Percentiles rank a stretch among this genome's conserved stretches.
Conservation (phyloP, 2,797 vertebrate genomes). For the Tadarida brasiliensis region DNA sequence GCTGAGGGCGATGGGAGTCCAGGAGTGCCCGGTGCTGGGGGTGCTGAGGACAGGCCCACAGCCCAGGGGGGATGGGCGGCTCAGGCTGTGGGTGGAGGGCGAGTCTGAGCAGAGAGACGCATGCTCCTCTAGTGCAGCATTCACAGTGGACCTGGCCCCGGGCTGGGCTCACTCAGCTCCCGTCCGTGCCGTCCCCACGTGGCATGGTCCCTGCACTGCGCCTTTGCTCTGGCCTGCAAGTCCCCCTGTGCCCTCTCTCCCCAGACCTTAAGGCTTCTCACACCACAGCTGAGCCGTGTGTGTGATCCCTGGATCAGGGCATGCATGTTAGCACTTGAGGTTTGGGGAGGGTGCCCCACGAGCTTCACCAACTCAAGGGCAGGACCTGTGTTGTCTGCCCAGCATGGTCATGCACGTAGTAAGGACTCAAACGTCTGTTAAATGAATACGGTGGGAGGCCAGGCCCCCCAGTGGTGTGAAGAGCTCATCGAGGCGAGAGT, state of each 20-base stretch:
- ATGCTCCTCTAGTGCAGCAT: neutral
- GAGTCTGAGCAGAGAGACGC: neutral
- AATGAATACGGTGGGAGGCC: neutral
- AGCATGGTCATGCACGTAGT: neutral
- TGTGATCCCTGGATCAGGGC: neutral
- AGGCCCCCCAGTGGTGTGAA: neutral
- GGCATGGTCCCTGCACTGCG: neutral
- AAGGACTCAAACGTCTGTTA: neutral
- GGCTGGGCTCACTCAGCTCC: too few relatives aligned
- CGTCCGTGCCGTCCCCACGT: neutral
- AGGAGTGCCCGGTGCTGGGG: neutral
- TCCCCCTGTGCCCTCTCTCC: neutral
- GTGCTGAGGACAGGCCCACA: neutral
- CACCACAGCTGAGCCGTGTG: neutral
- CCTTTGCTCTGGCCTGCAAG: neutral
- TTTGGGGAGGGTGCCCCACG: neutral
- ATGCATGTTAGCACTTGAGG: neutral
- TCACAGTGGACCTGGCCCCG: neutral
- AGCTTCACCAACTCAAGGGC: neutral
- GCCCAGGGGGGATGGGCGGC: neutral
- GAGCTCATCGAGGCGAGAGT: neutral
- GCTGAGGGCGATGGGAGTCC: neutral
- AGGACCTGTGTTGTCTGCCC: neutral
- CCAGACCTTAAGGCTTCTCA: neutral
- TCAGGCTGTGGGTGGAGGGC: neutral